Conservation (phyloP, 2,113 vertebrate species). For the Megalops atlanticus region DNA sequence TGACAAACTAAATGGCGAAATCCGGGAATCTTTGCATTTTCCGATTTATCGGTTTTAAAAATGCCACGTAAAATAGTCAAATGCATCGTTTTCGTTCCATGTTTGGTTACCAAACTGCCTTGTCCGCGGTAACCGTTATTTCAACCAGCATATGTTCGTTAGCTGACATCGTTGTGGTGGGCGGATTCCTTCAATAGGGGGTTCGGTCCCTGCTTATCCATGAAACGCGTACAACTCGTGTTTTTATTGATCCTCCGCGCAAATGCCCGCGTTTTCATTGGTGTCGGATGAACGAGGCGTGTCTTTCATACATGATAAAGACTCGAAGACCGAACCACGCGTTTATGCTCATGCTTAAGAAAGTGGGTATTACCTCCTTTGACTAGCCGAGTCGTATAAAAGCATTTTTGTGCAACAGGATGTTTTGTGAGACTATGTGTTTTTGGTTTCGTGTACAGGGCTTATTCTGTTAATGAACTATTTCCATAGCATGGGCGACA, state of each 20-base stretch:
- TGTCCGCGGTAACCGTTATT: background rate
- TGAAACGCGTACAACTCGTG: background rate
- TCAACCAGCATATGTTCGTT: background rate
- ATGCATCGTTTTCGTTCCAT: background rate
- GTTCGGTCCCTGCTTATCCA: background rate
- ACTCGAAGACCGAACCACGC: too few species aligned
- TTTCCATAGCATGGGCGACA: too few species aligned
- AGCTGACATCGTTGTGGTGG: slow-evolving; percentile 2
- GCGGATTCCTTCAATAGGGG: background rate
- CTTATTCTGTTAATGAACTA: too few species aligned
- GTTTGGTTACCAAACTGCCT: background rate
- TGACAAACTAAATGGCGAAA: background rate
- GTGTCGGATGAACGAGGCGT: background rate
- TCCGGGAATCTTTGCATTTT: background rate
- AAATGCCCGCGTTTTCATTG: background rate
- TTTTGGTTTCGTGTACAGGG: too few species aligned
- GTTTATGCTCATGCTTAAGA: too few species aligned
- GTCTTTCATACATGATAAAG: too few species aligned
- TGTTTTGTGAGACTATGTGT: too few species aligned
- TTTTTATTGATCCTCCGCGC: slow-evolving; percentile 2
- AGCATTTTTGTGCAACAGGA: too few species aligned
- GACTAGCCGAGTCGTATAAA: too few species aligned
- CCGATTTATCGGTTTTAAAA: too few species aligned
- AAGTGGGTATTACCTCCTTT: too few species aligned
- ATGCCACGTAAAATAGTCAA: too few species aligned